These are phyloP conservation scores for Amiota mariae DNA, from an alignment of 2,888 invertebrate species.

Conservation along the genomic window DNA sequence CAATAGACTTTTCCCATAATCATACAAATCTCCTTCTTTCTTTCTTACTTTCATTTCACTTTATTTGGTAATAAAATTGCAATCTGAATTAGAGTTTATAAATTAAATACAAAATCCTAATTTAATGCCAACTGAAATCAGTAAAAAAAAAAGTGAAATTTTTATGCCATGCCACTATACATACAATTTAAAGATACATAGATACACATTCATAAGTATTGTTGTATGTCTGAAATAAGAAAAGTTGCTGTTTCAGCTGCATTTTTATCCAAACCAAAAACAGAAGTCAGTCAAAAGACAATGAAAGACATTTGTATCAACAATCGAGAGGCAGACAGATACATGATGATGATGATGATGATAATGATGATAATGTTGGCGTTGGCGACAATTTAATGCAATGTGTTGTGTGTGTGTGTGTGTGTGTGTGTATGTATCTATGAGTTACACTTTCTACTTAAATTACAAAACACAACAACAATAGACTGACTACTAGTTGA, in stretches of 20 bases:
- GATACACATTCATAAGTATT: no score
- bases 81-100: neutral
- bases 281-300: no score
- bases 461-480: slow-evolving; percentile 35
- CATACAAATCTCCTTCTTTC: no score
- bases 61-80: slow-evolving; percentile 7
- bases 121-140: slow-evolving; percentile 9
- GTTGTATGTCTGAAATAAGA: no score
- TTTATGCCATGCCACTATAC: neutral
- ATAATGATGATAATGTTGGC: no score
- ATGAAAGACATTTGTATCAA: no score
- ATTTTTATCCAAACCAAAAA: no score
- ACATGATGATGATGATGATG: neutral
- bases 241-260: no score
- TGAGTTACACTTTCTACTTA: slow-evolving; percentile 44
- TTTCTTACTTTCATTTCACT: no score
- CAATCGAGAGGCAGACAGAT: neutral
- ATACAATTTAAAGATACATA: no score
- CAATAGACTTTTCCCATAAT: no score
- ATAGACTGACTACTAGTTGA: no score
- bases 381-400: slow-evolving; percentile 1
- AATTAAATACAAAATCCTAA: neutral
- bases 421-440: slow-evolving; percentile 34
- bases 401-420: slow-evolving; percentile 26
- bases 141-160: slow-evolving; percentile 24